Evolutionary conservation across 1,140 invertebrate genomes (phyloP).

Genomic region (Cephus cinctus): DNA sequence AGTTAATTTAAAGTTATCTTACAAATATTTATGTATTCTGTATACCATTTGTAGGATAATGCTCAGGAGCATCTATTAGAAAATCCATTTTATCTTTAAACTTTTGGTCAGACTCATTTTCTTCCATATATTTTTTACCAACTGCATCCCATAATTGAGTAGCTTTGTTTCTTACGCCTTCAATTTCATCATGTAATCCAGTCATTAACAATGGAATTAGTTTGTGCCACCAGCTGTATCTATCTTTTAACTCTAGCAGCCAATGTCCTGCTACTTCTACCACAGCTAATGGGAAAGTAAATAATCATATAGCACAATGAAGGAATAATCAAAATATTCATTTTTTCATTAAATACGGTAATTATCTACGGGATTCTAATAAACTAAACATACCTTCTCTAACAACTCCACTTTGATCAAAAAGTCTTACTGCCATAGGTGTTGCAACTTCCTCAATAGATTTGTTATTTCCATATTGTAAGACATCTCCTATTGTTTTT

Average conservation of each 20-base stretch:
- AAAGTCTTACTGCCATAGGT: constrained; percentile 71
- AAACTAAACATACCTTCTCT: constrained; percentile 46
- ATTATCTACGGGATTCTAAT: constrained; percentile 8
- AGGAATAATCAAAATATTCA: not conserved
- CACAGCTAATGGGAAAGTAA: constrained; percentile 55
- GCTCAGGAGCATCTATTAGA: constrained; percentile 54
- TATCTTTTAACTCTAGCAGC: constrained; percentile 68
- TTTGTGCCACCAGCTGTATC: constrained; percentile 77
- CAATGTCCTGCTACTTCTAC: constrained; percentile 66
- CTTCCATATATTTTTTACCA: constrained; percentile 68
- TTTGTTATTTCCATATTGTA: constrained; percentile 63
- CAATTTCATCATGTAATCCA: constrained; percentile 70
- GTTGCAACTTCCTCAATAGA: constrained; percentile 62
- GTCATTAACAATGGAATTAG: constrained; percentile 76
- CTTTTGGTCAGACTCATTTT: constrained; percentile 77
- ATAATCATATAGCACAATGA: constrained; percentile 3
- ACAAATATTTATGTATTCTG: constrained; percentile 1
- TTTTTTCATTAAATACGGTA: constrained; percentile 4
- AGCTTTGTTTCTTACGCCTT: constrained; percentile 62
- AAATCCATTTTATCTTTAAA: constrained; percentile 74
- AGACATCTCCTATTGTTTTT: constrained; percentile 65
- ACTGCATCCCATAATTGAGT: constrained; percentile 65
- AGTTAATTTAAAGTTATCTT: not conserved
- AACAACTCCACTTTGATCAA: constrained; percentile 72
- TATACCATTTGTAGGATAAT: constrained; percentile 67